Evolutionary conservation across 2,113 vertebrate species (phyloP), one percentile per base, ranked within the genome.

Genomic region (Erythrocercus mccallii): DNA sequence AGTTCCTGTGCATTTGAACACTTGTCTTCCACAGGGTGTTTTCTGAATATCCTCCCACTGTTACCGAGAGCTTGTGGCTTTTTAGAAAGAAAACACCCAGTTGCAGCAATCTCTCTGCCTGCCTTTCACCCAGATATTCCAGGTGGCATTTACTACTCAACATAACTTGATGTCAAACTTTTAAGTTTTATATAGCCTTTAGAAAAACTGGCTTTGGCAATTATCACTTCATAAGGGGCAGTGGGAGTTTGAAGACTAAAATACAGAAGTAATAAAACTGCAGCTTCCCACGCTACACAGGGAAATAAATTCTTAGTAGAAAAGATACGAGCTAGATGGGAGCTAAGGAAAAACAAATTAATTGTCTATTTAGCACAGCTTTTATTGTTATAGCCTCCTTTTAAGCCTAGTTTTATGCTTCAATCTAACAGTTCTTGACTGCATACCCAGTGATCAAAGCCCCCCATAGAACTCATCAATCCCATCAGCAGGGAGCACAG

Each of bases 211-310:
- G 57, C 90, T 96, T 92, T n/a, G 65, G 82, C 80, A 96, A 96
- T 96, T 96, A 93, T 71, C 94, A 92, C 93, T 94, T 97, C 90
- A 86, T 86, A 81, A 96, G 72, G 95, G 92, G 82, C 82, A 90
- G 94, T 96, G 93, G 94, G 95, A 95, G 90, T 96, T 96, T 93
- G 88, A 96, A 94, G 96, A 94, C 95, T 94, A 94, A 95, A 96
- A 96, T 93, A 95, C 82, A 96, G 92, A 94, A 96, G 90, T 81
- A 96, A 96, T 90, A 95, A 96, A 96, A 93, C 78, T 86, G 72
- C 88, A 94, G 88, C 96, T 95, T 97, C 96, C 95, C 90, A 97
- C 89, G 71, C 96, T 86, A 92, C 54, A 45, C 23, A 64, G 77
- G 76, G 80, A 96, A 96, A 91, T 68, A 95, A 95, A 92, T 87